These are phyloP conservation scores for Glyptemys insculpta DNA, from an alignment of 2,797 vertebrate genomes.

Conservation along the genomic window DNA sequence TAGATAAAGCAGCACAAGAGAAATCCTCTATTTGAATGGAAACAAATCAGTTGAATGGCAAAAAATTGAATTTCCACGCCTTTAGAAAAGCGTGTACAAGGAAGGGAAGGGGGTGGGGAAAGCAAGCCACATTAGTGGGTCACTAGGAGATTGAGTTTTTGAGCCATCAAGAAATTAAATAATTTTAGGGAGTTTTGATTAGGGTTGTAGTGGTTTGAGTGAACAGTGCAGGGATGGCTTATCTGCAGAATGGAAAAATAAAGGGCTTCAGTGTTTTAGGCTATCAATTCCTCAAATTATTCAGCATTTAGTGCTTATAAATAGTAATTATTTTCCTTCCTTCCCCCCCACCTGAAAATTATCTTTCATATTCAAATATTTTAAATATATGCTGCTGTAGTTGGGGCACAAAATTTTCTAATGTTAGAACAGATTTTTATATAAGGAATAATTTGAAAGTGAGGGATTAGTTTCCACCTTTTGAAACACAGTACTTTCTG, in stretches of 20 bases:
- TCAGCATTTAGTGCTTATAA: constrained; percentile 80
- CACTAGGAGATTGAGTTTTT: constrained; percentile 58
- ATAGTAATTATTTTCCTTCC: constrained; percentile 84
- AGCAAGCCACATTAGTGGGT: constrained; percentile 63
- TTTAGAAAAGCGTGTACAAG: constrained; percentile 69
- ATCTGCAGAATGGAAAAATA: constrained; percentile 76
- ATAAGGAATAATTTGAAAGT: constrained; percentile 85
- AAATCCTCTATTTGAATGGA: constrained; percentile 73
- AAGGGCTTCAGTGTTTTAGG: constrained; percentile 76
- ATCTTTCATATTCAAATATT: constrained; percentile 84
- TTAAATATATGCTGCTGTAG: constrained; percentile 77
- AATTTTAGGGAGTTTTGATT: constrained; percentile 75
- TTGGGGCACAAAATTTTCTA: constrained; percentile 75
- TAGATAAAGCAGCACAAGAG: constrained; percentile 66
- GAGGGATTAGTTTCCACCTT: constrained; percentile 87
- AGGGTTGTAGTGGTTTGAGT: constrained; percentile 56
- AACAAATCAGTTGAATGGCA: constrained; percentile 70
- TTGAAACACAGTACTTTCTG: constrained; percentile 88
- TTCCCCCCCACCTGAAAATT: constrained; percentile 72
- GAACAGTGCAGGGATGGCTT: constrained; percentile 57
- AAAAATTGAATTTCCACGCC: constrained; percentile 61
- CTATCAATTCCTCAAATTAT: constrained; percentile 79
- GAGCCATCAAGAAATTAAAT: constrained; percentile 72
- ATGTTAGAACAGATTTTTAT: constrained; percentile 83
- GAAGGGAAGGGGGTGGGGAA: constrained; percentile 61